Evolutionary conservation across 2,113 vertebrate species (phyloP), one percentile per base, ranked within the genome.

Genomic region (Lichenostomus cassidix): DNA sequence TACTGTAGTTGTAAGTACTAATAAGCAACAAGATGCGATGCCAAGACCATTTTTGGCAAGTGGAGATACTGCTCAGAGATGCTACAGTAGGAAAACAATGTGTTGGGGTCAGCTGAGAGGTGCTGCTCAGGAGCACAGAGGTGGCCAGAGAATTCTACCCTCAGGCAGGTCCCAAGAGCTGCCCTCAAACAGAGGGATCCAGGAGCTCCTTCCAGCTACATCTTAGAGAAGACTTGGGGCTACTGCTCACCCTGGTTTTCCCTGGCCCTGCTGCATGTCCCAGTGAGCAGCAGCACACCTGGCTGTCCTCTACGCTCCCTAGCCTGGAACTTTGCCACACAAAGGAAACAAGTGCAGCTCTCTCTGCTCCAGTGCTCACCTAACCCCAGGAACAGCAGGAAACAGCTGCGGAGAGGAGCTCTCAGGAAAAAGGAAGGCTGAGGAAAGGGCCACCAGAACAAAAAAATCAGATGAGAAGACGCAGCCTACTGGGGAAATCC

Each of bases 391-490:
- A 77, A 49, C 31, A 58, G 80, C 88, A 96, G 93, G 92, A 94
- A 96, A 83, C 92, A 90, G 79, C 88, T 94, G 92, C 39, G 0
- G 28, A 67, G 31, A 71, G 65, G 56, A 83, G 64, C 44, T 71
- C 37, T 71, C 85, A 68, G 92, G 76, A 79, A 94, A 91, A 88
- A 74, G 88, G 79, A 90, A 95, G 71, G 71, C 68, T 63, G 63
- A 94, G 83, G 28, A 81, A 69, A 78, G 83, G 63, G 62, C 78
- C 50, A 71, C 0, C 5, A 39, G 52, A 64, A 80, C 50, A 67
- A 49, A 49, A 70, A 46, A 44, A 31, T 3, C 28, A 64, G 64
- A 55, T 15, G 18, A 60, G 65, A 44, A 56, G 68, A 22, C 15
- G 12, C 27, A 28, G 7, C 11, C 35, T 63, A 11, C 18, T 9